Percentiles rank a stretch among this genome's conserved stretches.
Conservation (phyloP, 2,888 invertebrate genomes). For the Physocephala rufipes region DNA sequence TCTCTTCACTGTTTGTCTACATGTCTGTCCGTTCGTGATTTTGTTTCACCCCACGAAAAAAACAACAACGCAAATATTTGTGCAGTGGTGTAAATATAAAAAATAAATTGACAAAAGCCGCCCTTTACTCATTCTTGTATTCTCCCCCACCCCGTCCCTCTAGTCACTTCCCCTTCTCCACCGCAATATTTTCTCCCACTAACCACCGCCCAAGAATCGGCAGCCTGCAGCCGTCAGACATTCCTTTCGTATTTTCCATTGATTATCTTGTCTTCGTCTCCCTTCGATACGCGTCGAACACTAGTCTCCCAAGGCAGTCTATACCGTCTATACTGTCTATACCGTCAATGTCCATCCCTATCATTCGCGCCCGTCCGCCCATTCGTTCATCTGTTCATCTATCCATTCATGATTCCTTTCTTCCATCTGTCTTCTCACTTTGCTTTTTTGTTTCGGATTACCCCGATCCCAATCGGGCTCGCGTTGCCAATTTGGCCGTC, state of each 20-base stretch:
- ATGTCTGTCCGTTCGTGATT: background rate
- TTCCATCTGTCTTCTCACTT: slow-evolving; percentile 7
- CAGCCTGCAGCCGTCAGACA: background rate
- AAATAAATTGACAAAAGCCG: background rate
- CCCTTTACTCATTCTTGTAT: background rate
- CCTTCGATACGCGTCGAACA: background rate
- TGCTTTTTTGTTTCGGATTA: slow-evolving; percentile 1
- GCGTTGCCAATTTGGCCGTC: slow-evolving; percentile 44
- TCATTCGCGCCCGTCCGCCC: background rate
- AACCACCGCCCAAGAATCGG: too few species aligned
- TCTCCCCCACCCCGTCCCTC: too few species aligned
- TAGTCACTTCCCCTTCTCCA: too few species aligned
- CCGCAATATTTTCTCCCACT: too few species aligned
- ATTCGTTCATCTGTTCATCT: slow-evolving; percentile 16
- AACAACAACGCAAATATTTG: slow-evolving; percentile 3
- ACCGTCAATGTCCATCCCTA: too few species aligned
- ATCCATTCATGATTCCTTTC: slow-evolving; percentile 13
- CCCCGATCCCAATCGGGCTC: slow-evolving; percentile 26
- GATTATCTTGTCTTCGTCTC: slow-evolving; percentile 5
- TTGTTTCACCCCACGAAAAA: background rate
- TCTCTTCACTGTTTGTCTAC: slow-evolving; percentile 8
- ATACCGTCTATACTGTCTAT: slow-evolving; percentile 11
- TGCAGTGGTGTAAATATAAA: slow-evolving; percentile 2
- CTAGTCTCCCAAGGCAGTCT: slow-evolving; percentile 14
- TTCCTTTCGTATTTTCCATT: slow-evolving; percentile 22